Conservation (phyloP, 2,113 vertebrate genomes). For the Cnemophilus loriae region DNA sequence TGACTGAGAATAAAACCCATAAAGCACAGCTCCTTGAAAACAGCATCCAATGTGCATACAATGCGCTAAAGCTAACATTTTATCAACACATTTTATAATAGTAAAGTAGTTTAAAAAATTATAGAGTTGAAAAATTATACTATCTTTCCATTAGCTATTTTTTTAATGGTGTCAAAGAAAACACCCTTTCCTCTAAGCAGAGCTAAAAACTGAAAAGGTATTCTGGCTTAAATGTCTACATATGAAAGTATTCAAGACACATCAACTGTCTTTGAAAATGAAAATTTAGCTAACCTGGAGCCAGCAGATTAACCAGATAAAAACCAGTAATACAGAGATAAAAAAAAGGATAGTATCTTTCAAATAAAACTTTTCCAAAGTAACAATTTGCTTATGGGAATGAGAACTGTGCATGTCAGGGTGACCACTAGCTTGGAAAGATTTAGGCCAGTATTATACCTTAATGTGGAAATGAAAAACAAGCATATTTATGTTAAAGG, state of each 20-base stretch:
- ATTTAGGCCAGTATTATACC: not conserved
- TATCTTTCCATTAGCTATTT: not conserved
- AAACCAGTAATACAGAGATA: not conserved
- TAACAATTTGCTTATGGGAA: not conserved
- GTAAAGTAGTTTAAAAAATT: not conserved
- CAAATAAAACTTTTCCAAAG: not conserved
- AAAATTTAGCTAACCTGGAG: not conserved
- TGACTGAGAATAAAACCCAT: not conserved
- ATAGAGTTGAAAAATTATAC: not conserved
- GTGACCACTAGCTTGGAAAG: not conserved
- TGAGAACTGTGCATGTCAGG: not conserved
- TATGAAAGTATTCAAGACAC: not conserved
- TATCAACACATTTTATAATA: not conserved
- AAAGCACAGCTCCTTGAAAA: not conserved
- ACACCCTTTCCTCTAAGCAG: not conserved
- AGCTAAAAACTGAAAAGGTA: not conserved
- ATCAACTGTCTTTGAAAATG: not conserved
- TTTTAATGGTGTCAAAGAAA: not conserved
- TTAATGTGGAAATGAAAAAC: not conserved
- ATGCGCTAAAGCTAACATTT: not conserved
- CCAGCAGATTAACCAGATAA: not conserved
- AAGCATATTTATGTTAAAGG: not conserved
- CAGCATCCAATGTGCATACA: not conserved
- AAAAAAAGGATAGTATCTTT: not conserved
- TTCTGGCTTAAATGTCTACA: not conserved